Evolutionary conservation across 2,797 vertebrate genomes (phyloP).

Genomic region (Thalassophryne amazonica): DNA sequence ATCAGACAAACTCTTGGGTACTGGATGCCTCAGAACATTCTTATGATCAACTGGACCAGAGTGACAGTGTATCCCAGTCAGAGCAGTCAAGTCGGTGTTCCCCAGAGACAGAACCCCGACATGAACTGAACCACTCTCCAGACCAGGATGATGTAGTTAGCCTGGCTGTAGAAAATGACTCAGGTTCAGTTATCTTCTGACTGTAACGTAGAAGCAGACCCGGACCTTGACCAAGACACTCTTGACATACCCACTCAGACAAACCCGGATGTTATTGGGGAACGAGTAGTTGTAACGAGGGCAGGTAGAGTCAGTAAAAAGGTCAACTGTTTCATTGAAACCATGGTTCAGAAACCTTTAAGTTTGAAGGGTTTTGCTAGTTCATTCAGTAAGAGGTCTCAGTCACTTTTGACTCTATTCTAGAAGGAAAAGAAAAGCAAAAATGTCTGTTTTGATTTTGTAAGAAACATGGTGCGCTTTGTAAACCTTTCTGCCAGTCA

Average conservation of each 20-base stretch:
- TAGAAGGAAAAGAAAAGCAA: background rate
- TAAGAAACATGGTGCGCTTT: background rate
- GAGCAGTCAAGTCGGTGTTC: background rate
- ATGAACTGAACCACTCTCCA: no score
- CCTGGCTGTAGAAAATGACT: no score
- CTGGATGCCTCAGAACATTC: background rate
- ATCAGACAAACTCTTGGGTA: slow-evolving; percentile 1
- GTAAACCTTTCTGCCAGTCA: background rate
- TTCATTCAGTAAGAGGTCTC: background rate
- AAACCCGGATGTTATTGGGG: background rate
- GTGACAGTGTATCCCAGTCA: background rate
- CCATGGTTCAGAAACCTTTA: slow-evolving; percentile 1
- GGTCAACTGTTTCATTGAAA: background rate
- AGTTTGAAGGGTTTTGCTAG: background rate
- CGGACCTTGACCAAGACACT: no score
- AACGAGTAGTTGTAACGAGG: background rate
- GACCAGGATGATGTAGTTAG: no score
- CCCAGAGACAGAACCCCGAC: background rate
- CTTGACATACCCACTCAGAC: background rate
- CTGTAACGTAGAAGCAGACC: no score
- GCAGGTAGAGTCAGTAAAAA: background rate
- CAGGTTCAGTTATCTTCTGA: no score
- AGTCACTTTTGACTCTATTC: background rate
- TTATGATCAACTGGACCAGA: background rate
- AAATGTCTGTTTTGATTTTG: no score